Evolutionary conservation across 2,113 vertebrate genomes (phyloP), one percentile per base, ranked within the genome.

Genomic region (Tilapia sparmanii): DNA sequence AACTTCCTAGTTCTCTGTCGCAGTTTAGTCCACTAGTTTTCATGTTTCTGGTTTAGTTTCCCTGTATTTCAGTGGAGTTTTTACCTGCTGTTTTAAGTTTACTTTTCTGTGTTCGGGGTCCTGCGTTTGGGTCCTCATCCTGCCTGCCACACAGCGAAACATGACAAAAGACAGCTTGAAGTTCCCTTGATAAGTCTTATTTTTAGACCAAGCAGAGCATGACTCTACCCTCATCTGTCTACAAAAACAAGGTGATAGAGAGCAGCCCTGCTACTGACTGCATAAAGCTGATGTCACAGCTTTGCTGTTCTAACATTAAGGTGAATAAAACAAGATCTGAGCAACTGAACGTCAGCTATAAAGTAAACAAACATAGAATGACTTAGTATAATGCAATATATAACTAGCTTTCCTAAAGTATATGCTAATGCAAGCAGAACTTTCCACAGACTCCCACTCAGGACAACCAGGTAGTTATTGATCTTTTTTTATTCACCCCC

Each of bases 1-100:
- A 3, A 12, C 31, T 35, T 66, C 61, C 6, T 3, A 19, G 29
- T 63, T 63, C 9, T 33, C 29, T 11, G 10, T 35, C 10, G 0
- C 59, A 63, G 10, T 63, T 63, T 63, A 63, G 10, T 35, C 18
- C 59, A 18, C 31, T 0, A 35, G 10, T 12, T 66, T 66, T n/a
- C 31, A 35, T 66, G 31, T 7, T 35, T 63, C 59, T 35, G 31
- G 59, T 35, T 63, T 63, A 35, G 10, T 35, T 63, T 63, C 10
- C 10, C 31, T 63, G 31, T 35, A 35, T 63, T 66, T 35, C 18
- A 35, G 6, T 35, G 31, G 31, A 63, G 18, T 0, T 63, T 35
- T 11, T 63, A 35, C 31, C 59, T 63, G 59, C 59, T n/a, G 1
- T 63, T 63, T 63, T 63, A 63, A 63, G 31, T 63, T 63, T 7